Conservation (phyloP, 2,797 vertebrate species). For the Leptodactylus fallax region DNA sequence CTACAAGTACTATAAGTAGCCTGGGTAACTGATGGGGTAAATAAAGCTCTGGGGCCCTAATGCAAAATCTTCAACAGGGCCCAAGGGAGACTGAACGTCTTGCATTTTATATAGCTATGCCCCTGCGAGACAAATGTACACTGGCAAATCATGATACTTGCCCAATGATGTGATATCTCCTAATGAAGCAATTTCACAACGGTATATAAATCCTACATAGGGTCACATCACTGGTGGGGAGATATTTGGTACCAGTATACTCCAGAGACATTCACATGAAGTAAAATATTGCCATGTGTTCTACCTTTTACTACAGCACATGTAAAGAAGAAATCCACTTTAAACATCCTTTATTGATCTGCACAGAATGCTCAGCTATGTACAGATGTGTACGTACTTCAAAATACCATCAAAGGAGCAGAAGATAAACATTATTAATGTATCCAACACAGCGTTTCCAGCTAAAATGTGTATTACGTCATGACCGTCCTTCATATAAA, state of each 20-base stretch:
- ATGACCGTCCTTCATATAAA: slow-evolving; percentile 1
- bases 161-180: too few relatives aligned
- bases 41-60: background rate
- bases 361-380: background rate
- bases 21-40: background rate
- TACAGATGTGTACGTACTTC: background rate
- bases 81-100: background rate
- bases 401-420: slow-evolving; percentile 25
- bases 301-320: background rate
- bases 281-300: slow-evolving; percentile 9
- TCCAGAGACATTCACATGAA: background rate
- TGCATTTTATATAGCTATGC: background rate
- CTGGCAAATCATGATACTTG: too few relatives aligned
- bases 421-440: slow-evolving; percentile 45
- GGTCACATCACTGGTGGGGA: too few relatives aligned
- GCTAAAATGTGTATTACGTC: background rate
- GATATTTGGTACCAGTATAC: background rate
- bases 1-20: background rate
- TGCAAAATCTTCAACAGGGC: background rate
- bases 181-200: too few relatives aligned
- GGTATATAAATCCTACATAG: too few relatives aligned
- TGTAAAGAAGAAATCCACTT: background rate
- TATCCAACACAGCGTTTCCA: background rate
- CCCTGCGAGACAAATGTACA: background rate
- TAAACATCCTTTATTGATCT: background rate